Conservation (phyloP, 2,113 vertebrate species). For the Chrysemys picta region DNA sequence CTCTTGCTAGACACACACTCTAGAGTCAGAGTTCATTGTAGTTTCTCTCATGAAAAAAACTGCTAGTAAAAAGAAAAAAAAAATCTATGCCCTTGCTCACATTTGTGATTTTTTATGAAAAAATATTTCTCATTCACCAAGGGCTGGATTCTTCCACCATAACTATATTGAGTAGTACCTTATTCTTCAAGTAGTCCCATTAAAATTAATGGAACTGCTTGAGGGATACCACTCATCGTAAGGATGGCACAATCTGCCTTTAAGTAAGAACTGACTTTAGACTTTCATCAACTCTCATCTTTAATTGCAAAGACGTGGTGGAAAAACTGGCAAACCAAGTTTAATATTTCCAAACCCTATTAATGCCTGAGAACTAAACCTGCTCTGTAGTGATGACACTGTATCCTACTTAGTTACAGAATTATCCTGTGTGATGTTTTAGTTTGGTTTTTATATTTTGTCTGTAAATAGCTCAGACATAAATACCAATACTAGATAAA, state of each 20-base stretch:
- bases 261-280: background rate
- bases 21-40: background rate
- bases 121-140: background rate
- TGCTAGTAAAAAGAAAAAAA: background rate
- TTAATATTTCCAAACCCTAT: background rate
- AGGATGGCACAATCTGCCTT: background rate
- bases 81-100: background rate
- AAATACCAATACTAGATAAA: slow-evolving; percentile 43
- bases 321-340: background rate
- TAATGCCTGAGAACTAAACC: background rate
- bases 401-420: background rate
- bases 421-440: background rate
- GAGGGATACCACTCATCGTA: background rate
- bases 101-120: background rate
- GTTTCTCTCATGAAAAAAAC: background rate
- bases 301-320: background rate
- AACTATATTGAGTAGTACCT: background rate
- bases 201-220: background rate
- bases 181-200: background rate
- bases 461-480: slow-evolving; percentile 30
- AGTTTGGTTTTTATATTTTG: slow-evolving; percentile 38
- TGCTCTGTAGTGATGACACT: background rate
- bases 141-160: background rate
- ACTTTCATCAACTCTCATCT: background rate
- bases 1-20: background rate